A percentile compares a stretch with the other conserved stretches of the same genome.
phyloP scores from a whole-genome alignment of 2,797 vertebrate species.

The Phyllotis vaccarum region DNA sequence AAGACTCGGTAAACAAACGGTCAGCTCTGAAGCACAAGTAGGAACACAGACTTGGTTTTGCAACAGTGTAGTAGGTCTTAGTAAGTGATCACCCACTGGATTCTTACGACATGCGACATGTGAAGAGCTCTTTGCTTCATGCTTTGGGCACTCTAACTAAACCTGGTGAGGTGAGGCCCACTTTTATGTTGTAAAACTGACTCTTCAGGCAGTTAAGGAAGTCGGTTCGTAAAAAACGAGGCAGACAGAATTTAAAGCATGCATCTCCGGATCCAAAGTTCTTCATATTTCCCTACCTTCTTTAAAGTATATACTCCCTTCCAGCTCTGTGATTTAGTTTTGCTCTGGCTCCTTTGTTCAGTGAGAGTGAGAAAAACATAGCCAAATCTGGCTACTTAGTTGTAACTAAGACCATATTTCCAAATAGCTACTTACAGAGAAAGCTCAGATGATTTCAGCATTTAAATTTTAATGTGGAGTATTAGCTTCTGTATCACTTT shows the following conservation, averaged over 20 bases:
- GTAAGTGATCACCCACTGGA: not conserved
- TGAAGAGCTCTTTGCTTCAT: not conserved
- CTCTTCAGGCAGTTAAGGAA: not conserved
- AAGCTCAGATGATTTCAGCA: constrained; percentile 22
- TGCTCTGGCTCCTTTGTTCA: not conserved
- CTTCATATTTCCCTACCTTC: not conserved
- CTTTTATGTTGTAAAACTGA: not conserved
- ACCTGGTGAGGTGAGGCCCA: not conserved
- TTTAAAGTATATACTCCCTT: not conserved
- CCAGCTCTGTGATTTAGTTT: not conserved
- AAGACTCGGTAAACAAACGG: constrained; percentile 1
- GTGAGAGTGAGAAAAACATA: not conserved
- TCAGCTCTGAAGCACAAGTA: not conserved
- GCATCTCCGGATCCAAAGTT: not conserved
- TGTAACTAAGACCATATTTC: not conserved
- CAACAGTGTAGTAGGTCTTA: not conserved
- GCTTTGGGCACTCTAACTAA: not conserved
- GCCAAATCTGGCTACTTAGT: not conserved
- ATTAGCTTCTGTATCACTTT: constrained; percentile 29
- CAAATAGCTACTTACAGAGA: not conserved
- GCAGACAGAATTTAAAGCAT: not conserved
- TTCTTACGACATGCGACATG: not conserved
- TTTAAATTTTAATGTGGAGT: constrained; percentile 15
- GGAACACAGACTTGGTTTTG: not conserved
- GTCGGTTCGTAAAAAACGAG: not conserved